phyloP scores from a whole-genome alignment of 2,888 invertebrate genomes.

The Phortica magna region DNA sequence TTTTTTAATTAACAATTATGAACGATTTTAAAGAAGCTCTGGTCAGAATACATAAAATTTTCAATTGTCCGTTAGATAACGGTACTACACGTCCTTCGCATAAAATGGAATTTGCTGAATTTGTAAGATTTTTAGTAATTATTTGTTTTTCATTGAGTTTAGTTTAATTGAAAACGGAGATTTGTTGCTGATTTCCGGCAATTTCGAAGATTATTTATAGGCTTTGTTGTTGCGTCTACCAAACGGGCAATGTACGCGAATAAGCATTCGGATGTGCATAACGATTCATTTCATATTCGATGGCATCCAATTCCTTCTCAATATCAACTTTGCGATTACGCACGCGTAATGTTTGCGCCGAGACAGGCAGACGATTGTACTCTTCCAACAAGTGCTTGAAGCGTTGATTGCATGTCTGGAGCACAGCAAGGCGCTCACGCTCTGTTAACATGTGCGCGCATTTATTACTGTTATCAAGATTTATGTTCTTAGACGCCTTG shows the following conservation, averaged over 20 bases:
- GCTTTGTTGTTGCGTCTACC: not conserved
- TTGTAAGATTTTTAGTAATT: too few species aligned
- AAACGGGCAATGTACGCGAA: not conserved
- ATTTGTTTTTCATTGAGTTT: too few species aligned
- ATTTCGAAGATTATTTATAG: not conserved
- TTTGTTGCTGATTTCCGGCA: too few species aligned
- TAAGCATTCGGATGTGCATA: not conserved
- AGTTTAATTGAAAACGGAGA: too few species aligned
- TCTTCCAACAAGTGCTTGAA: constrained; percentile 48
- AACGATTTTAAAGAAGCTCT: too few species aligned
- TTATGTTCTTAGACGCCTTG: too few species aligned
- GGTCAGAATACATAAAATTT: too few species aligned
- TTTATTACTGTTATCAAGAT: not conserved
- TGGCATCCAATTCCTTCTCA: constrained; percentile 46
- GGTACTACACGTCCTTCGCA: too few species aligned
- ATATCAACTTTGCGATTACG: constrained; percentile 42
- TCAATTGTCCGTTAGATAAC: too few species aligned
- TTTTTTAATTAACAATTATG: too few species aligned
- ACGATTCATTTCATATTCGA: constrained; percentile 41
- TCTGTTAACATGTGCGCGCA: not conserved
- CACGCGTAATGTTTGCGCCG: constrained; percentile 45
- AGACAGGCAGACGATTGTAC: constrained; percentile 49
- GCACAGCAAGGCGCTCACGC: constrained; percentile 23
- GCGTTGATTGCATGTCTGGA: constrained; percentile 37
- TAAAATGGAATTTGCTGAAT: too few species aligned